Base-by-base conservation (phyloP, 2,797 vertebrate genomes). In the Sebastes cheni region DNA sequence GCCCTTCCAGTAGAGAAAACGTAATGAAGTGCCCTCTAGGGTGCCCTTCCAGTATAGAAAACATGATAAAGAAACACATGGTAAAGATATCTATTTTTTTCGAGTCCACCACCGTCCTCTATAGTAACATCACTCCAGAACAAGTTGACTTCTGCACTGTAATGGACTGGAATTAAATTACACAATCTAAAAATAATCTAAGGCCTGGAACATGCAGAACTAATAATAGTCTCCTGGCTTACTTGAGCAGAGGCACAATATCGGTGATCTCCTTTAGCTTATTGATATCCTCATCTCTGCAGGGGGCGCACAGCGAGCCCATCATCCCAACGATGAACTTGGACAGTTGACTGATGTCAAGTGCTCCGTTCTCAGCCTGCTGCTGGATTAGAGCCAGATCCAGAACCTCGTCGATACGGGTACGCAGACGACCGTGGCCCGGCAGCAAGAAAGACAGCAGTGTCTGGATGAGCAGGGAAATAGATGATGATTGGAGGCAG, bases 341-440 rank as follows among this genome's bases (percentile, higher is more conserved):
- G 1, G 97, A 98, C 85, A 99, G 88, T 12, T 93, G 95, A 14
- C 95, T 79, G 85, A 99, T 98, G 91, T 99, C 96, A 18, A 99
- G 94, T 3, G 96, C 97, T 23, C 96, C 91, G 1, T 99, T 99
- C 88, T 98, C 97, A 23, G 98, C 98, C 93, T 99, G 95, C 89
- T 99, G 99, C 86, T 97, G 98, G 90, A 99, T 98, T 59, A 99
- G 95, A 1, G 96, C 95, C 83, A 99, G 94, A 85, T 99, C 98
- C 77, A 99, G 95, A 58, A 96, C 96, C 91, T 98, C 98, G 1
- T 96, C 96, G 61, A 99, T 99, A 72, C 95, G 96, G 82, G 93
- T 93, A 83, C 95, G 97, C 88, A 98, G 90, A 30, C 97, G 96
- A 0, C 95, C 95, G 66, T 99, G 98, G 75, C 96, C 95, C 42